phyloP scores from a whole-genome alignment of 2,113 vertebrate species.

The Caloenas nicobarica region DNA sequence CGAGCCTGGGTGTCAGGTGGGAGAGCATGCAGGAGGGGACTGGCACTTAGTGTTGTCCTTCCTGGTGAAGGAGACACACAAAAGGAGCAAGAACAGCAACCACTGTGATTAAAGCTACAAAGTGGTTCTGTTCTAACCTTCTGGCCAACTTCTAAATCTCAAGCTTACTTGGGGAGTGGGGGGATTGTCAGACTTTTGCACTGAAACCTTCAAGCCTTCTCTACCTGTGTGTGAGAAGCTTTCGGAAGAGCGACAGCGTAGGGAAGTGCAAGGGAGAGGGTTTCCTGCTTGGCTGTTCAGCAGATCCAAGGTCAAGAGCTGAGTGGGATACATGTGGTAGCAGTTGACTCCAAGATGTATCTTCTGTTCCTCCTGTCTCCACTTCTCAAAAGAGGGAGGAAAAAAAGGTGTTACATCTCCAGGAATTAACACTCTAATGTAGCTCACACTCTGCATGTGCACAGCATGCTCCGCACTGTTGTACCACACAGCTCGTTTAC shows the following conservation, averaged over 20 bases:
- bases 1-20: neutral
- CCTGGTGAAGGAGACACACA: neutral
- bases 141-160: neutral
- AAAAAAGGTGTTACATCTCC: neutral
- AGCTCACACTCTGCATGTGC: slow-evolving; percentile 49
- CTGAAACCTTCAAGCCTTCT: neutral
- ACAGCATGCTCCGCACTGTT: slow-evolving; percentile 52
- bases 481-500: neutral
- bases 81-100: neutral
- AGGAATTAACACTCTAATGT: neutral
- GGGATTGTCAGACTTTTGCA: neutral
- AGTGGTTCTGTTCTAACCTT: neutral
- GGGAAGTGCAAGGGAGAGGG: neutral
- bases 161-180: neutral
- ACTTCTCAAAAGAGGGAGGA: neutral
- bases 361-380: neutral
- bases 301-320: neutral
- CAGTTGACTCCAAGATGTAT: neutral
- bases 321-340: neutral
- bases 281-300: neutral
- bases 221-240: neutral
- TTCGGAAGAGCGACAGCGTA: neutral
- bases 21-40: neutral
- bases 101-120: neutral
- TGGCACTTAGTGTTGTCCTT: neutral